Base-by-base conservation (phyloP, 2,113 vertebrate species). In the Sander vitreus region DNA sequence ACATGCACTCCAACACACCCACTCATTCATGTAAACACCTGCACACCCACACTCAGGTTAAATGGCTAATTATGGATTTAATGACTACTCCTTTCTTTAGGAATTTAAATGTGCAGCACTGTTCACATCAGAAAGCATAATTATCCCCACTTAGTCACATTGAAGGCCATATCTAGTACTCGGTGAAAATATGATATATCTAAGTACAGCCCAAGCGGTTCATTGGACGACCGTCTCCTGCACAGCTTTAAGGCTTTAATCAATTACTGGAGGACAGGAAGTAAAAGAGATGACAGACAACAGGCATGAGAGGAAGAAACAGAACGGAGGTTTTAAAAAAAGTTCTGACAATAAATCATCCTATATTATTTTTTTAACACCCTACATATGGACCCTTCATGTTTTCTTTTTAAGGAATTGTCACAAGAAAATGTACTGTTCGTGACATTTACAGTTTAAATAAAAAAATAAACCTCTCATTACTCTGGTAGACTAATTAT, bases 1-100 rank as follows among this genome's bases (percentile, higher is more conserved):
- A 66, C n/a, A 33, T 5, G 8, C 25, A n/a, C 64, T 59, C 58
- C 18, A 76, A 16, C 71, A 74, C 81, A 50, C 48, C 33, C 73
- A 59, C 33, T 1, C 5, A 53, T 65, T 67, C 76, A 51, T 3
- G 68, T 10, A 25, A 74, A 72, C 57, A 62, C 65, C 4, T 2
- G 23, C 25, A 63, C 62, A 59, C 57, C 30, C 30, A 65, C 65
- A 21, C 72, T 36, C 74, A 23, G 65, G 96, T 95, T 95, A 96
- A 96, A 96, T 51, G 96, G 96, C 97, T 97, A 97, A 97, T 97
- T 97, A 96, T 96, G 96, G 95, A 97, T 97, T 95, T 97, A 97
- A 97, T 96, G 76, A 97, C 96, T 95, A 93, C 96, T 96, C 94
- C 87, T 97, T 97, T 97, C 96, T 97, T 97, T 96, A 97, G 96